Evolutionary conservation across 1,140 invertebrate genomes (phyloP).

Genomic region (Leucophenga varia): DNA sequence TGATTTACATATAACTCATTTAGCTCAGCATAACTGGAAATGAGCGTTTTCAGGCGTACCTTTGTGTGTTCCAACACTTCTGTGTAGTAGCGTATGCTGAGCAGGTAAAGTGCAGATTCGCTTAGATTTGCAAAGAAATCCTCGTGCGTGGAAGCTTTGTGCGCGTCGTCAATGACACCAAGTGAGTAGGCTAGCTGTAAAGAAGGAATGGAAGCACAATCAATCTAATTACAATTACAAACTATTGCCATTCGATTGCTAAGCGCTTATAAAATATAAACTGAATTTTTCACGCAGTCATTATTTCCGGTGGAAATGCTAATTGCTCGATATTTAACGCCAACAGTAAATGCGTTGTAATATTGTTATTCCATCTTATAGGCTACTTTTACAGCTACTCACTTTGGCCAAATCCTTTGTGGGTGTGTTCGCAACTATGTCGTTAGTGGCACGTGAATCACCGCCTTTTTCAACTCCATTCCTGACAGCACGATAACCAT

Average conservation of each 20-base stretch:
- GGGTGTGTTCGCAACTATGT: slow-evolving; percentile 45
- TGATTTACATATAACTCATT: slow-evolving; percentile 48
- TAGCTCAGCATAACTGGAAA: slow-evolving; percentile 39
- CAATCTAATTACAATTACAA: not conserved
- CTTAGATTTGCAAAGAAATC: slow-evolving; percentile 54
- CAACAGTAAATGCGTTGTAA: too few species aligned
- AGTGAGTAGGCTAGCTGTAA: slow-evolving; percentile 43
- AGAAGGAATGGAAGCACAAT: not conserved
- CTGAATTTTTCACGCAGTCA: too few species aligned
- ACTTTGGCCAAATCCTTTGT: slow-evolving; percentile 49
- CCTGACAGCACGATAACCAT: slow-evolving; percentile 11
- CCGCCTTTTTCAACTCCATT: slow-evolving; percentile 4
- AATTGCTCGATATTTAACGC: too few species aligned
- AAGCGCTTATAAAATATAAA: too few species aligned
- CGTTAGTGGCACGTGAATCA: slow-evolving; percentile 21
- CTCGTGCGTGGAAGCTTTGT: slow-evolving; percentile 54
- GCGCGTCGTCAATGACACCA: slow-evolving; percentile 43
- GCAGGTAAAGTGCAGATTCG: slow-evolving; percentile 42
- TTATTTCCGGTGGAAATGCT: too few species aligned
- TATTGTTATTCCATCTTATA: too few species aligned
- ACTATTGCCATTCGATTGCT: too few species aligned
- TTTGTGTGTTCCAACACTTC: slow-evolving; percentile 47
- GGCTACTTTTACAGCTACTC: slow-evolving; percentile 15
- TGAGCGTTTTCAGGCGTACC: slow-evolving; percentile 31
- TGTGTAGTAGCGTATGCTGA: slow-evolving; percentile 39